Evolutionary conservation across 2,797 vertebrate species (phyloP), one percentile per base, ranked within the genome.

Genomic region (Sylvilagus floridanus): DNA sequence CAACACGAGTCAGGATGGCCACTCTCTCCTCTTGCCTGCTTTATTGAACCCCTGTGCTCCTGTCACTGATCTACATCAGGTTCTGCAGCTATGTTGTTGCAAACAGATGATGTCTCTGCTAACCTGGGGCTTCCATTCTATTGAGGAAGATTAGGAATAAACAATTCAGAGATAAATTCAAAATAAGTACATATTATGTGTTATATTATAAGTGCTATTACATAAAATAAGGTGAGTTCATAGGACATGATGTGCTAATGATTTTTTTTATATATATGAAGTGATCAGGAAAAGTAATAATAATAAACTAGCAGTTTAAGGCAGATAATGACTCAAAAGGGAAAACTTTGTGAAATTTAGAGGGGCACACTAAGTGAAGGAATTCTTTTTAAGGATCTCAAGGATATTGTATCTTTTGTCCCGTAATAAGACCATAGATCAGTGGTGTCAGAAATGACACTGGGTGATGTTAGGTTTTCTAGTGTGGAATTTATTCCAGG

Each of bases 31-130:
- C 79, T 65, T 85, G 5, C 35, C 2, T 4, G 62, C 13, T 62
- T 50, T 54, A 62, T 42, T 24, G 1, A 78, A 0, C 4, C 54
- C 7, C 1, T 2, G n/a, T 0, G 7, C 32, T 32, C 0, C 30
- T 19, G 3, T 63, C 9, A 50, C 9, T n/a, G 35, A 0, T 54
- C 10, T 73, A 24, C 12, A 62, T 12, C 5, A 69, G 4, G 4
- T 68, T 7, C 6, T 32, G 4, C 35, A 28, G 11, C 2, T 63
- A 63, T 50, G 16, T 30, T 16, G 1, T 66, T 66, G 7, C 16
- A 30, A 68, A 65, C 3, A 35, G 6, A 79, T 4, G 19, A 21
- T 90, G 30, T 24, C 7, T 81, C 21, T 68, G 0, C 4, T 52
- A 28, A 66, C 2, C 57, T 87, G 4, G 1, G 75, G 37, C 9